These are phyloP conservation scores for Agelaius tricolor DNA, from an alignment of 2,113 vertebrate genomes.

Conservation along the genomic window DNA sequence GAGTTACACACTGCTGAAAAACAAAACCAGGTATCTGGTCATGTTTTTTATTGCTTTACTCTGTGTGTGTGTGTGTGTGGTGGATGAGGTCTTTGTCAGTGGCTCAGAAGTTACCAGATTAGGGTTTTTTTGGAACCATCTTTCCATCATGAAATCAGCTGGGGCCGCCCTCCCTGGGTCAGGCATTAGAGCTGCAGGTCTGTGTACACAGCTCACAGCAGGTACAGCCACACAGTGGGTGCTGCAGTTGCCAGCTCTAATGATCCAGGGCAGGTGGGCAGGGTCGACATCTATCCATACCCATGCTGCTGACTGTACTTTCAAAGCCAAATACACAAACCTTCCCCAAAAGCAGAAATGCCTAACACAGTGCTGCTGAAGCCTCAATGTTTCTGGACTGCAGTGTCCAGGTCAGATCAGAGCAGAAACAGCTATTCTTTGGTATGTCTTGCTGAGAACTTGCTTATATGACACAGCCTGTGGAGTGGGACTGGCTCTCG, in stretches of 20 bases:
- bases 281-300: neutral
- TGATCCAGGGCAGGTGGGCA: neutral
- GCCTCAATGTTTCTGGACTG: neutral
- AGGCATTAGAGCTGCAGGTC: neutral
- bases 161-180: neutral
- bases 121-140: neutral
- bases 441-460: neutral
- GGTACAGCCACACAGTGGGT: neutral
- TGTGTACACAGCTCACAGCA: neutral
- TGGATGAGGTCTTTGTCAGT: neutral
- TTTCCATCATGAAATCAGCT: neutral
- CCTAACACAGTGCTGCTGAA: neutral
- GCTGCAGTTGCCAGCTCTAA: neutral
- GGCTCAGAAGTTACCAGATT: neutral
- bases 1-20: conserved; percentile 83
- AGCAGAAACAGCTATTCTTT: neutral
- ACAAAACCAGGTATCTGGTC: conserved; percentile 83
- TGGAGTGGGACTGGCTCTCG: neutral
- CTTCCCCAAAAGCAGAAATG: neutral
- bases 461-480: neutral
- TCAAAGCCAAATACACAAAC: neutral
- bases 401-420: neutral
- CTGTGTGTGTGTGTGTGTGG: fast-evolving
- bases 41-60: neutral
- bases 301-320: neutral